Evolutionary conservation across 2,888 invertebrate species (phyloP), one percentile per base, ranked within the genome.

Genomic region (Adelognathus sp.): DNA sequence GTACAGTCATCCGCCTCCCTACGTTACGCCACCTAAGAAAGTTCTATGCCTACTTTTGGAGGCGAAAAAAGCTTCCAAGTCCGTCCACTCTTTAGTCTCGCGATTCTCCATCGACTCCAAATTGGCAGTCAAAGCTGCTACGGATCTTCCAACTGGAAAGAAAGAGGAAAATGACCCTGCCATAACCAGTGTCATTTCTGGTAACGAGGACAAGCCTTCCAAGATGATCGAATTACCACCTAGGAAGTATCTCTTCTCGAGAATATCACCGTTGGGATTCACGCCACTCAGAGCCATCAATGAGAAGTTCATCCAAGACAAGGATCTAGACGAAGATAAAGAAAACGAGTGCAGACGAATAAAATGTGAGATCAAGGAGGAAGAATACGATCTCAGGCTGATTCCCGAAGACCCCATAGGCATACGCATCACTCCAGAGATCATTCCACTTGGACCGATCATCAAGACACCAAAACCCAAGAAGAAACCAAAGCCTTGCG

Each of bases 91-190:
- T 1, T 76, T 91, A 24, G 78, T 91, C 0, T 91, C 91, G 1
- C 82, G 90, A 79, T 91, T 91, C 80, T 90, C 91, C 0, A 85
- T 91, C 1, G 88, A 91, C 41, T 91, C 90, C 0, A 87, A 85
- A 75, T 69, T 91, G 7, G 85, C 88, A 9, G 82, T 87, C 5
- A 91, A 90, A 61, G 84, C 84, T 33, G 84, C 60, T 7, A 81
- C 75, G 5, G 83, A 85, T 7, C 72, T 89, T 2, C 63, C 82
- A 0, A 27, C 61, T 1, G 21, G 41, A 14, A 69, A 80, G 24
- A n/a, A n/a, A n/a, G 50, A 41, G 39, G 11, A 21, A 9, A 60
- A 79, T 44, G 64, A 71, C 7, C 44, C 80, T 9, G 75, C 76
- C 1, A 77, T 82, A 21, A 75, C 76, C 11, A 56, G 78, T 3